Conservation (phyloP, 2,797 vertebrate genomes). For the Chaetodon trifasciatus region DNA sequence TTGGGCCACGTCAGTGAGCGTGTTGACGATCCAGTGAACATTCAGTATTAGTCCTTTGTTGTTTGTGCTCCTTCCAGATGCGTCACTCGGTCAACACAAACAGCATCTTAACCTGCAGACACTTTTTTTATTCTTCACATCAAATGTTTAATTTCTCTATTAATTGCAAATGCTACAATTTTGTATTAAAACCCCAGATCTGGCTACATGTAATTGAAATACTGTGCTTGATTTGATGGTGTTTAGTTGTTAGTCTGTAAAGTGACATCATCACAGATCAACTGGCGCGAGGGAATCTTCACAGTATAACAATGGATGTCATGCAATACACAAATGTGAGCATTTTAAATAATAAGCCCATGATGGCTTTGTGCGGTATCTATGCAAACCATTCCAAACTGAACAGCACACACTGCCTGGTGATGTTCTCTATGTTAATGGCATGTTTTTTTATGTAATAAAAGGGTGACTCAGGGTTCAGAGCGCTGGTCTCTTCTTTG, state of each 20-base stretch:
- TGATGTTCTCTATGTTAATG: constrained; percentile 14
- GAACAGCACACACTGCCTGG: constrained; percentile 21
- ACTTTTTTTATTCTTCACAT: not conserved
- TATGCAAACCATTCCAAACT: constrained; percentile 38
- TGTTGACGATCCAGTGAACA: not conserved
- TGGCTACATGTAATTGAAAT: not conserved
- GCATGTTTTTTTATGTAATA: constrained; percentile 32
- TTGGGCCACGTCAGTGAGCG: not conserved
- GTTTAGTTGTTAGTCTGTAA: not conserved
- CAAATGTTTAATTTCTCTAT: not conserved
- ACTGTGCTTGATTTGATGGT: not conserved
- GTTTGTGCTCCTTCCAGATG: not conserved
- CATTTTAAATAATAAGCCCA: not conserved
- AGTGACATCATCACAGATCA: not conserved
- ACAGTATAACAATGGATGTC: not conserved
- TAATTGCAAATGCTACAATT: not conserved
- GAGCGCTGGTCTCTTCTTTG: constrained; percentile 19
- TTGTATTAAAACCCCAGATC: too few species aligned
- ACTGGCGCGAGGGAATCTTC: not conserved
- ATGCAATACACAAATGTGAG: not conserved
- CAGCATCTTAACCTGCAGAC: not conserved
- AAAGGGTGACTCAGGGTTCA: constrained; percentile 19
- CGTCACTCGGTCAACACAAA: not conserved
- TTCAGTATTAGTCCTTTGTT: not conserved
- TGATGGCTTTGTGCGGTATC: not conserved